A percentile compares a stretch with the other conserved stretches of the same genome.
These are phyloP conservation scores for Isoperla grammatica DNA, from an alignment of 2,888 invertebrate species.

Conservation along the genomic window DNA sequence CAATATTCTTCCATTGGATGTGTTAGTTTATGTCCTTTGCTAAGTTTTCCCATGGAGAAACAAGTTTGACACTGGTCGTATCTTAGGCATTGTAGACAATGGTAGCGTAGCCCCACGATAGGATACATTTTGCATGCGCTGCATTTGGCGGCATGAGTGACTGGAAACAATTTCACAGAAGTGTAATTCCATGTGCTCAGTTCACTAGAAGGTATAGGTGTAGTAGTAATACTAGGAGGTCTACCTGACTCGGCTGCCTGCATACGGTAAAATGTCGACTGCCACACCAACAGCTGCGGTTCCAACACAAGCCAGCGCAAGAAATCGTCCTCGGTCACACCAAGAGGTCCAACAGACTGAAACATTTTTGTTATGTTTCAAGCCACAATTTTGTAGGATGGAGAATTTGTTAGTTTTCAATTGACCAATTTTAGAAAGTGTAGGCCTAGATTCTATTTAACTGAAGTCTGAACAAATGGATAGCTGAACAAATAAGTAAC, in stretches of 20 bases:
- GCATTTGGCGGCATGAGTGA: slow-evolving; percentile 55
- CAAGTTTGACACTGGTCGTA: slow-evolving; percentile 64
- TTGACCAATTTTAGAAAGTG: too few relatives aligned
- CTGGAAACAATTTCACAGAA: slow-evolving; percentile 38
- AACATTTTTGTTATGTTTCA: slow-evolving; percentile 29
- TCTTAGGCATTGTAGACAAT: slow-evolving; percentile 58
- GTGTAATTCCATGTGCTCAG: too few relatives aligned
- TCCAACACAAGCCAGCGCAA: slow-evolving; percentile 63
- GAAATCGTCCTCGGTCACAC: slow-evolving; percentile 60
- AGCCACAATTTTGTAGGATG: too few relatives aligned
- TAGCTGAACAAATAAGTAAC: too few relatives aligned
- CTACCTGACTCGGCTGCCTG: slow-evolving; percentile 54
- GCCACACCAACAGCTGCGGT: slow-evolving; percentile 58
- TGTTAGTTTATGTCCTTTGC: slow-evolving; percentile 56
- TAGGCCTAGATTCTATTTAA: too few relatives aligned
- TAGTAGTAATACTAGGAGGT: slow-evolving; percentile 15
- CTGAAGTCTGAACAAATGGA: too few relatives aligned
- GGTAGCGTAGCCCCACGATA: slow-evolving; percentile 56
- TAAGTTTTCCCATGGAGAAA: slow-evolving; percentile 56
- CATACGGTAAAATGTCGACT: slow-evolving; percentile 58
- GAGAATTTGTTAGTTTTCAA: too few relatives aligned
- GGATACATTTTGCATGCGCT: slow-evolving; percentile 54
- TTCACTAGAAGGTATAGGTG: too few relatives aligned
- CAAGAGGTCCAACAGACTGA: slow-evolving; percentile 64
- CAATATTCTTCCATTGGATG: slow-evolving; percentile 59